Evolutionary conservation across 2,797 vertebrate species (phyloP).

Genomic region (Acanthiza pusilla): DNA sequence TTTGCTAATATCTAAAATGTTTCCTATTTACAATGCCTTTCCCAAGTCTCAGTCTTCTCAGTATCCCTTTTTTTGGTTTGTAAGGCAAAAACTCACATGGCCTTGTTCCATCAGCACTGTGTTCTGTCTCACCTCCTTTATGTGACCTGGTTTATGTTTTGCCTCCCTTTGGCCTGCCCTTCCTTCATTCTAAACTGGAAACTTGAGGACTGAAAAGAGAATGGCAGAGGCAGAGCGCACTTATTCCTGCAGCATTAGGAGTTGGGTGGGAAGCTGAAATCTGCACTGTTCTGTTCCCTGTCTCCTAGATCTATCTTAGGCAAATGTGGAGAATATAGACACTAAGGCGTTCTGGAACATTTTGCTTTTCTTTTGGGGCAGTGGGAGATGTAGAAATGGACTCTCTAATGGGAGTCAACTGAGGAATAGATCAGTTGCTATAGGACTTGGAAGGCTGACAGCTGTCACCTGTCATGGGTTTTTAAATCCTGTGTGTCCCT

Average conservation of each 20-base stretch:
- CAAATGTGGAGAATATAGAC: not conserved
- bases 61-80: not conserved
- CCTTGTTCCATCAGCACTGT: not conserved
- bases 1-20: not conserved
- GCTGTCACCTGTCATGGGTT: not conserved
- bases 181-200: not conserved
- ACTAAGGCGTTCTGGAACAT: not conserved
- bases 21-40: not conserved
- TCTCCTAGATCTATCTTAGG: not conserved
- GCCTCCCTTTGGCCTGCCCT: not conserved
- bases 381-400: not conserved
- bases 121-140: not conserved
- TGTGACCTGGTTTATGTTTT: not conserved
- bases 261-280: not conserved
- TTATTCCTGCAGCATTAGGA: not conserved
- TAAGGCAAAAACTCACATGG: not conserved
- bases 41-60: not conserved
- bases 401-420: not conserved
- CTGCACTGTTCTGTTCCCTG: not conserved
- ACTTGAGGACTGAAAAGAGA: not conserved
- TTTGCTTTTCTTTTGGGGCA: not conserved
- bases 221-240: accelerated
- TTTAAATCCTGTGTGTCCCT: not conserved
- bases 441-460: not conserved
- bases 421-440: not conserved